Evolutionary conservation across 1,140 invertebrate genomes (phyloP), one percentile per base, ranked within the genome.

Genomic region (Mamestra configurata): DNA sequence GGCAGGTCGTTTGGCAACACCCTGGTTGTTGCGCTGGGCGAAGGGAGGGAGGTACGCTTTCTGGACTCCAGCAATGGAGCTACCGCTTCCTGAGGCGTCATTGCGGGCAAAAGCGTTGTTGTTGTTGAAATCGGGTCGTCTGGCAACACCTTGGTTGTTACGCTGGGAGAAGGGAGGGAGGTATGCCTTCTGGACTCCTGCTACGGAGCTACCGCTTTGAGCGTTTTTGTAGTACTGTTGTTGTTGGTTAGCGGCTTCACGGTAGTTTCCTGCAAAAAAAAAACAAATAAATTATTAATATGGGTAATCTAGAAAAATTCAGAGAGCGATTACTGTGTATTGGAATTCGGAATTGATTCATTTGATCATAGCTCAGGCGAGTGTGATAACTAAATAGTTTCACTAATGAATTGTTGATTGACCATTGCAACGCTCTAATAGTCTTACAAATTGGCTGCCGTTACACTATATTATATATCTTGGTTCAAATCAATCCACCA

Each of bases 251-350:
- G 91, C 91, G 37, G 68, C 86, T 53, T 89, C 89, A 27, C 82
- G 88, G 87, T 94, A 94, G 2, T 89, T 90, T 35, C 93, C 93
- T 94, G 81, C 18, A 83, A 79, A 43, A 13, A 76, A 57, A 53
- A 6, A 7, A 24, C 6, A 6, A n/a, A 15, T 5, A 49, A 2
- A 8, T 20, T 0, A n/a, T 20, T 20, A 4, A 15, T 13, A 27
- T 24, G 13, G 3, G 27, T 8, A 27, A 57, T 57, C 7, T n/a
- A 18, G n/a, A 18, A 18, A 51, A 4, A 18, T 51, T 51, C 1
- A 4, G 49, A 18, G 15, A 51, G 10, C 4, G 4, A 51, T n/a
- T 51, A 15, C 10, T 1, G 2, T n/a, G 4, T n/a, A 18, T n/a
- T 51, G 6, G 10, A 18, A 51, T 51, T 51, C 5, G 5, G 27